phyloP scores from a whole-genome alignment of 2,797 vertebrate genomes.

The Catamblyrhynchus diadema region DNA sequence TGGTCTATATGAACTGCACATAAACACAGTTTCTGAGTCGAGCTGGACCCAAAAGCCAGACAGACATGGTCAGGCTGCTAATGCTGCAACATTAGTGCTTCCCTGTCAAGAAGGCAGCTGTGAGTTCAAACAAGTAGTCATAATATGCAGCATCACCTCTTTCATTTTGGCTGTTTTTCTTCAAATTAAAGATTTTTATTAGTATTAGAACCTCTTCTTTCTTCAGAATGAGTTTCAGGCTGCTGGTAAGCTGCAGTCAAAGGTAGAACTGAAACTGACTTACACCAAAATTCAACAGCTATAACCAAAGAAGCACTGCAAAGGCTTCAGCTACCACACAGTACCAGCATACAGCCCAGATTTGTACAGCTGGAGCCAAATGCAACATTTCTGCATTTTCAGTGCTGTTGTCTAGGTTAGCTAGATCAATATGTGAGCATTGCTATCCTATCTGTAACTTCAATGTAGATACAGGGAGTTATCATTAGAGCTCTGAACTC shows the following conservation, averaged over 20 bases:
- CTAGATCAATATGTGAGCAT: neutral
- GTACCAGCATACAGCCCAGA: neutral
- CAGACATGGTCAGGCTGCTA: neutral
- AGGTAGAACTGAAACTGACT: neutral
- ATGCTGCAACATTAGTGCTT: neutral
- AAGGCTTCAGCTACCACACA: neutral
- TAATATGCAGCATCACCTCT: neutral
- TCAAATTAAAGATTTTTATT: neutral
- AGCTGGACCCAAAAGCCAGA: neutral
- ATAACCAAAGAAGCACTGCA: neutral
- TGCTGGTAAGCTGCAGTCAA: neutral
- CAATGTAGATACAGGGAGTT: neutral
- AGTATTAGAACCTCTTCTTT: neutral
- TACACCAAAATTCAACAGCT: neutral
- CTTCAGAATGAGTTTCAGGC: neutral
- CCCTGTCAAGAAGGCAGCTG: neutral
- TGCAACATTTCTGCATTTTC: neutral
- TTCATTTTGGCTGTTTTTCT: neutral
- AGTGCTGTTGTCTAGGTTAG: neutral
- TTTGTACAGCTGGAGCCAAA: neutral
- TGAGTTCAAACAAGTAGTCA: neutral
- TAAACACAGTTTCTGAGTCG: neutral
- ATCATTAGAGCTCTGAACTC: neutral
- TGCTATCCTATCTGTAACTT: neutral
- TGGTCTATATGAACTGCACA: neutral